Evolutionary conservation across 2,888 invertebrate genomes (phyloP), one percentile per base, ranked within the genome.

Genomic region (Patella depressa): DNA sequence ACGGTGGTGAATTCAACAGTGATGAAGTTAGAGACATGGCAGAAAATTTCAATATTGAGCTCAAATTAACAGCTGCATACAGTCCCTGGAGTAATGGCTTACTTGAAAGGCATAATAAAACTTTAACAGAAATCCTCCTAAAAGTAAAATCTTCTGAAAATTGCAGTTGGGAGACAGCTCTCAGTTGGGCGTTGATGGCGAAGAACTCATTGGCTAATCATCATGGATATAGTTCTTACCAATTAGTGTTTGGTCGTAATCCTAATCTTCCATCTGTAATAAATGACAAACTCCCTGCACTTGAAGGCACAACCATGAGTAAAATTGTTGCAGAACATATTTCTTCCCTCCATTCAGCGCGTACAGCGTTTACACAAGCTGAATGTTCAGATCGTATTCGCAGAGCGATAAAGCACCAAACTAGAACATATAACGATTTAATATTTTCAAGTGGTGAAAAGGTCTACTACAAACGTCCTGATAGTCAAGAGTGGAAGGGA

Each of bases 1-100:
- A 80, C 71, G 78, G 80, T 12, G 77, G 78, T 14, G 77, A 80
- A 53, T 80, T 80, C 69, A 76, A 78, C n/a, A 75, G 65, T 55
- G 59, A 70, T 29, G 75, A 75, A 59, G 75, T 80, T 24, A 53
- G 74, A 53, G 80, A 80, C 45, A 80, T 80, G 77, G 72, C 72
- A 55, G 78, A 78, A 73, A 78, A 80, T 65, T 79, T 80, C 53
- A 80, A 80, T 53, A 80, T 78, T 53, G 74, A 74, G 53, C 15
- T 74, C 11, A 74, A 55, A 74, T 45, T 69, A 17, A 77, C 77
- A 34, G 59, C 77, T 57, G 77, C 59, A 34, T 72, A 76, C 24
- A 73, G 57, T 65, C 77, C 77, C 59, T 72, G 72, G 73, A 77
- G 69, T 59, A 77, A 72, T 59, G 73, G 73, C 15, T 17, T 65